phyloP scores from a whole-genome alignment of 2,113 vertebrate species.

The Melospiza melodia region DNA sequence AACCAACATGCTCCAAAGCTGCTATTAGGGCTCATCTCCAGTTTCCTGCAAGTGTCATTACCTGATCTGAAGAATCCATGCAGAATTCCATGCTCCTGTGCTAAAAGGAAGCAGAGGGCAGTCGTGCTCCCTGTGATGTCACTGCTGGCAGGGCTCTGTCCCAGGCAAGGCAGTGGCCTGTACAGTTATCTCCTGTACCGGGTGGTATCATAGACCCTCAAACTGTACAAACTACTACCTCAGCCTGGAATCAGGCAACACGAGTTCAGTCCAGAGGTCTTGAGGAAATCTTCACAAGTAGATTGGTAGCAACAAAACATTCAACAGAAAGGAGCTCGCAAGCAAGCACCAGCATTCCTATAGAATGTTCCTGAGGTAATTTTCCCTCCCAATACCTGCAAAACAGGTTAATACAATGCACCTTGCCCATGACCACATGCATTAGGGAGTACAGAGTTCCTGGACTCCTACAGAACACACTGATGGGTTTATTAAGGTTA shows the following conservation, averaged over 20 bases:
- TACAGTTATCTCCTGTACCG: conserved; percentile 99
- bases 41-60: conserved; percentile 35
- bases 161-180: conserved; percentile 99
- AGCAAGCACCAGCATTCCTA: background rate
- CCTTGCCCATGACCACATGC: background rate
- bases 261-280: background rate
- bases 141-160: conserved; percentile 80
- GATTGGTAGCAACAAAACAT: background rate
- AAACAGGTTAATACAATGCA: background rate
- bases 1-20: background rate
- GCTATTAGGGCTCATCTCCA: background rate
- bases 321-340: background rate
- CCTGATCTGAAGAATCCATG: conserved; percentile 55
- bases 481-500: background rate
- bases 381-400: background rate
- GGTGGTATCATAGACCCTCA: conserved; percentile 99
- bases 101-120: background rate
- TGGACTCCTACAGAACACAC: background rate
- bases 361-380: background rate
- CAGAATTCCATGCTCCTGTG: conserved; percentile 28
- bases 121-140: background rate
- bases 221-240: conserved; percentile 99
- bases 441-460: background rate
- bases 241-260: conserved; percentile 90
- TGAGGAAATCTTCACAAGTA: conserved; percentile 65